phyloP scores from a whole-genome alignment of 2,113 vertebrate genomes.

The Rana temporaria region DNA sequence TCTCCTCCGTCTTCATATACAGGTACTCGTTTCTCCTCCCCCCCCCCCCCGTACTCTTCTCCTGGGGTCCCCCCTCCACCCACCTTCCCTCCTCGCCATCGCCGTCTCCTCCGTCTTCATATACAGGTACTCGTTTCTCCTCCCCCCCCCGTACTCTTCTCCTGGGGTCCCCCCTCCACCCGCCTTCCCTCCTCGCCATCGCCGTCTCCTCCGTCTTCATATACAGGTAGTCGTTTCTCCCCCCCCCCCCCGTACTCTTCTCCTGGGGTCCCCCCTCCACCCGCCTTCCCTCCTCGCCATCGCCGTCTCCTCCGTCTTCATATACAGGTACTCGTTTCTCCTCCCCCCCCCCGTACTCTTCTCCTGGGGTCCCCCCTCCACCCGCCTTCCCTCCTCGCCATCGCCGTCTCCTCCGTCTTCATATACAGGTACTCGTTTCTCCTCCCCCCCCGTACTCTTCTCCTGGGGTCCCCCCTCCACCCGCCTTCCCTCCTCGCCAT shows the following conservation, averaged over 20 bases:
- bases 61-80: too few relatives aligned
- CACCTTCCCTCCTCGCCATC: conserved; percentile 79
- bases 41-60: neutral
- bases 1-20: conserved; percentile 86
- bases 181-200: conserved; percentile 79
- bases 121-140: conserved; percentile 84
- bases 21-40: conserved; percentile 81
- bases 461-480: too few relatives aligned
- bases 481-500: conserved; percentile 80
- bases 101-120: conserved; percentile 83
- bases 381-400: conserved; percentile 78
- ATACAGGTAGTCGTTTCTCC: conserved; percentile 84
- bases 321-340: conserved; percentile 86
- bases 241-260: neutral
- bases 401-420: conserved; percentile 81
- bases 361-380: too few relatives aligned
- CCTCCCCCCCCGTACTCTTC: neutral
- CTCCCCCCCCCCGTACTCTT: neutral
- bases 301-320: conserved; percentile 80
- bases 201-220: conserved; percentile 83
- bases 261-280: too few relatives aligned
- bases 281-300: conserved; percentile 80
- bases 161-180: too few relatives aligned
- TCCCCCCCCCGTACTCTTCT: neutral
- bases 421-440: conserved; percentile 86